Evolutionary conservation across 2,888 invertebrate species (phyloP), one percentile per base, ranked within the genome.

Genomic region (Cryptocheilus praepositus): DNA sequence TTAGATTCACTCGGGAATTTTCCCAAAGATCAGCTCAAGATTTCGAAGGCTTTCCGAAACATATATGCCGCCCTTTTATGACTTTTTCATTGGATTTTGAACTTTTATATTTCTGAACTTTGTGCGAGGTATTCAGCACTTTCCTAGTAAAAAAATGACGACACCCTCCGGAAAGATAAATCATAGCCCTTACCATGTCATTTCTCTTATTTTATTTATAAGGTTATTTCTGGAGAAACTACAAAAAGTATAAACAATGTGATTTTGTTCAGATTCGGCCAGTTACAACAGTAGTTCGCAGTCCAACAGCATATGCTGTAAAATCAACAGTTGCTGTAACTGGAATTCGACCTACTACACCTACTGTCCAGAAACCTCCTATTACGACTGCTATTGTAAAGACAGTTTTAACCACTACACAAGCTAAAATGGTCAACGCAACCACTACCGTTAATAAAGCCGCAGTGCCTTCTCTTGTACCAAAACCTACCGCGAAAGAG

Each of bases 401-500:
- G 79, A 84, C 85, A 46, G 66, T 84, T 43, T 76, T 84, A 56
- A 81, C 85, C 16, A 70, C 81, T 18, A 77, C 85, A 19, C 85
- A 85, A 73, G 86, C 83, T 63, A 88, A 88, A 76, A 84, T 86
- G 59, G 82, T 86, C 52, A 87, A 86, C 66, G 82, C 88, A 70
- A 82, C 85, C 63, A 84, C 88, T 67, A 83, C 87, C 73, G 79
- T 89, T 81, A 89, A 92, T 46, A 92, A 92, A 91, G 90, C 92
- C 81, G 80, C 89, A 89, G 90, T 90, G 90, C 91, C 91, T 90
- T 90, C 90, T 82, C 86, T 88, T 74, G 83, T 88, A 81, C 88
- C 89, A 55, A 91, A 93, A 88, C 92, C 94, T 11, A 89, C 93
- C 43, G 90, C 92, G 76, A 94, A 94, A 89, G 95, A 95, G 80